Evolutionary conservation across 2,888 invertebrate genomes (phyloP).

Genomic region (Hirtodrosophila confusa): DNA sequence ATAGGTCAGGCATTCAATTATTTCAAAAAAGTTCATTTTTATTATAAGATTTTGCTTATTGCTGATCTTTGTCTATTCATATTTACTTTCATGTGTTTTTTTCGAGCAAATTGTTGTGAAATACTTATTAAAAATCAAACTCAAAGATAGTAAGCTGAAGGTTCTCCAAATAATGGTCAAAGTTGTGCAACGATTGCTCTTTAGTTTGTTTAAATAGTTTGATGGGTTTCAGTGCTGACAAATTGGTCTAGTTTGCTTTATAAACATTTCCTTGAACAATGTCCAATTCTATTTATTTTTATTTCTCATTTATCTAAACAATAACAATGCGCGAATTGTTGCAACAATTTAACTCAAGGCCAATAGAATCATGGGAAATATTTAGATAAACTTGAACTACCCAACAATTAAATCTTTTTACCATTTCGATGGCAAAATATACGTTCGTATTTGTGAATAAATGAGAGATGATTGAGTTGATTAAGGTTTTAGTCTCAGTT

Average conservation of each 20-base stretch:
- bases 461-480: conserved; percentile 22
- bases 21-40: conserved; percentile 7
- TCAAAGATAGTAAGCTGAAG: conserved; percentile 25
- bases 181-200: conserved; percentile 18
- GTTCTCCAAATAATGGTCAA: conserved; percentile 29
- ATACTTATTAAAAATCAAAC: conserved; percentile 5
- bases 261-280: conserved; percentile 40
- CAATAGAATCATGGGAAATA: conserved; percentile 54
- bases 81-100: conserved; percentile 5
- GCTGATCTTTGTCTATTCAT: conserved; percentile 10
- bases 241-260: conserved; percentile 17
- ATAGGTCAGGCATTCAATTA: no score
- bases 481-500: conserved; percentile 11
- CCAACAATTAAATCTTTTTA: conserved; percentile 48
- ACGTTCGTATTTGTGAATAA: conserved; percentile 11
- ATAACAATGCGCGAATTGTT: conserved; percentile 32
- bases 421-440: conserved; percentile 55
- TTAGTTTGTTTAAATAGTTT: conserved; percentile 24
- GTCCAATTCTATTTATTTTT: conserved; percentile 19
- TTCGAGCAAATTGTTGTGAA: conserved; percentile 15
- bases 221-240: conserved; percentile 4
- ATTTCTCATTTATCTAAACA: conserved; percentile 24
- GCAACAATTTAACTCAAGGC: conserved; percentile 43
- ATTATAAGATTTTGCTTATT: conserved; percentile 7
- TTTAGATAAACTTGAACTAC: conserved; percentile 59